Evolutionary conservation across 2,113 vertebrate species (phyloP).

Genomic region (Pterocles gutturalis): DNA sequence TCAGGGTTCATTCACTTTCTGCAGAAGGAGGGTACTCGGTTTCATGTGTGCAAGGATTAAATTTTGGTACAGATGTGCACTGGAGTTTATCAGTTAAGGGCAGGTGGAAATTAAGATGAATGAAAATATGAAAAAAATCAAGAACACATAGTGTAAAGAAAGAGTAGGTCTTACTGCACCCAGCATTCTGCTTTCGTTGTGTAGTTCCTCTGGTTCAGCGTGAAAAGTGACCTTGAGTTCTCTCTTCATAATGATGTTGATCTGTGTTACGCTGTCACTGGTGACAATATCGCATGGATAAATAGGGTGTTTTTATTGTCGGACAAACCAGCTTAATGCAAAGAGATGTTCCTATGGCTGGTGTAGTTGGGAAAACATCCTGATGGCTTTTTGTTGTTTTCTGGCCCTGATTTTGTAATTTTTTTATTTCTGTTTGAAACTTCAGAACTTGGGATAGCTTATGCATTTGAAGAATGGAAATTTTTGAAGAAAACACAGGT

Average conservation of each 20-base stretch:
- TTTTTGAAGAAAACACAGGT: not conserved
- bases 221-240: not conserved
- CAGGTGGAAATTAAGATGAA: not conserved
- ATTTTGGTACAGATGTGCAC: not conserved
- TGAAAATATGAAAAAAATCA: not conserved
- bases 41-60: not conserved
- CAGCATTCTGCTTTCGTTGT: not conserved
- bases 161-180: not conserved
- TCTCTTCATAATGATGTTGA: not conserved
- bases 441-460: not conserved
- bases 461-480: not conserved
- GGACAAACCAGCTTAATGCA: not conserved
- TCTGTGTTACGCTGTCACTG: not conserved
- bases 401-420: not conserved
- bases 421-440: not conserved
- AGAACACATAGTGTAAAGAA: accelerated
- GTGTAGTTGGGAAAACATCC: not conserved
- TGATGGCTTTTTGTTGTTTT: not conserved
- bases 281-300: not conserved
- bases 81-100: not conserved
- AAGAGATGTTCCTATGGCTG: not conserved
- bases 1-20: accelerated
- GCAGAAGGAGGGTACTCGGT: not conserved
- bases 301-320: not conserved
- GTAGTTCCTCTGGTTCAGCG: not conserved